Evolutionary conservation across 2,113 vertebrate species (phyloP), one percentile per base, ranked within the genome.

Genomic region (Acanthisitta chloris): DNA sequence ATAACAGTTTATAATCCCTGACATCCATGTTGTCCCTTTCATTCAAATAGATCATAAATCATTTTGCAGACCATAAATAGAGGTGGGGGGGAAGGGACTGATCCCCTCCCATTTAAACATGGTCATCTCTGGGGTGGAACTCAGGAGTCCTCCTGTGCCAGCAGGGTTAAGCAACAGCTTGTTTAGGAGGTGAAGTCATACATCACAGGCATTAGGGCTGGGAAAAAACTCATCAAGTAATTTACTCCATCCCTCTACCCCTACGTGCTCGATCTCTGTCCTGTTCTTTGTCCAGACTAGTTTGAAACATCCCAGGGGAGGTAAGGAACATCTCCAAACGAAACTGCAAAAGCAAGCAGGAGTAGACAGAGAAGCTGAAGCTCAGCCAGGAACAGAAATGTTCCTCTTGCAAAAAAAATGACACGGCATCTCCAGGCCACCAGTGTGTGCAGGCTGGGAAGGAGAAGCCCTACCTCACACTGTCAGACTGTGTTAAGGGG

Each of bases 221-320:
- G 96, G 94, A 96, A 96, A 87, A 91, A 91, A 80, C 94, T 96
- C 94, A 17, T 95, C 76, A 94, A 97, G 94, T 94, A 94, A 92
- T 95, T 92, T 52, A 92, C 89, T 92, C 93, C 96, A 94, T 96
- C 95, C 83, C 65, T 84, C 88, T 91, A 66, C 48, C 95, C 38
- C 86, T 76, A 77, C 69, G 77, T 91, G 95, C 94, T 95, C 31
- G 48, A 81, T 92, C 95, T 91, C 86, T 79, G 96, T 94, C 96
- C 88, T 77, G 77, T 94, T 46, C 94, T 89, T 91, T 97, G 93
- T 96, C 91, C 57, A 21, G 96, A 91, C 96, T 97, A 74, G 96
- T 97, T 84, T 88, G 54, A 93, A 96, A 91, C 91, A 78, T 96
- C 96, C 92, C 95, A 95, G 48, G 88, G 89, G 89, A 96, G 94